phyloP scores from a whole-genome alignment of 2,888 invertebrate species.

The Embidobia sp. region DNA sequence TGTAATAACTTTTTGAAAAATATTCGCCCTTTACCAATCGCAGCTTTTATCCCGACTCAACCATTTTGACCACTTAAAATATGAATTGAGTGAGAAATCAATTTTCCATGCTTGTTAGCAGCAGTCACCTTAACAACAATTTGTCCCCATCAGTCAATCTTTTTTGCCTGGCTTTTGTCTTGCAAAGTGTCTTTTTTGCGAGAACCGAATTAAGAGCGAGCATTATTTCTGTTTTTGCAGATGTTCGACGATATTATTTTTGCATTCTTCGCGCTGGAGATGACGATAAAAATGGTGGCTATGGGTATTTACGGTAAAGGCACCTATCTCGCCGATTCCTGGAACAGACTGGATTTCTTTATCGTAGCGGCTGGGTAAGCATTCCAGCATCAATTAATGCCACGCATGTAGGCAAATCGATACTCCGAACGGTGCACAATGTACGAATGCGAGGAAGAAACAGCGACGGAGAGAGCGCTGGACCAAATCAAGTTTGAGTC shows the following conservation, averaged over 20 bases:
- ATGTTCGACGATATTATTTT: slow-evolving; percentile 99
- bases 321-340: slow-evolving; percentile 98
- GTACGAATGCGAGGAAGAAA: slow-evolving; percentile 13
- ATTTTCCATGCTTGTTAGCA: too few species aligned
- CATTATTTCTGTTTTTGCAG: slow-evolving; percentile 82
- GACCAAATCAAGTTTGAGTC: slow-evolving; percentile 27
- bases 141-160: too few species aligned
- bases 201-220: neutral
- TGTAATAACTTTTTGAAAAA: too few species aligned
- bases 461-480: neutral
- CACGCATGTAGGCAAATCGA: slow-evolving; percentile 49
- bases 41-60: too few species aligned
- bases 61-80: too few species aligned
- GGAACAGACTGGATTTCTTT: slow-evolving; percentile 99
- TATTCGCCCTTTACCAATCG: too few species aligned
- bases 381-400: slow-evolving; percentile 49
- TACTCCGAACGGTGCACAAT: slow-evolving; percentile 29
- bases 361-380: slow-evolving; percentile 97
- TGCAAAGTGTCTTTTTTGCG: too few species aligned
- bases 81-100: too few species aligned
- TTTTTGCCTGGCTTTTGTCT: too few species aligned
- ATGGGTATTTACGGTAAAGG: slow-evolving; percentile 98
- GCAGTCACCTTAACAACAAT: too few species aligned
- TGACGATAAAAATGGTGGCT: slow-evolving; percentile 99
- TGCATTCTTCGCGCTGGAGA: slow-evolving; percentile 98